Conservation (phyloP, 2,888 invertebrate species). For the Ceraclea dissimilis region DNA sequence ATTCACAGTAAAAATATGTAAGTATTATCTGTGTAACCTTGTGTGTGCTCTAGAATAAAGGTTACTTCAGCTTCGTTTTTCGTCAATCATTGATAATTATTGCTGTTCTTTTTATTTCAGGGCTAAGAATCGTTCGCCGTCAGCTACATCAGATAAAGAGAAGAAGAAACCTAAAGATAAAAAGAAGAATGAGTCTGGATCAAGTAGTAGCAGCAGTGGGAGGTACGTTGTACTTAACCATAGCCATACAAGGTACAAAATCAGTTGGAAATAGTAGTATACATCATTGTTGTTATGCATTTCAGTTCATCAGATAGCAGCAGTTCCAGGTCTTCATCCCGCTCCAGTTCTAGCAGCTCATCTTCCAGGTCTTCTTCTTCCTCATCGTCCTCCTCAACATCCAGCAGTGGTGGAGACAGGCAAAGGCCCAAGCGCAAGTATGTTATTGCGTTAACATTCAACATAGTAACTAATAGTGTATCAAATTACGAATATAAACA, state of each 20-base stretch:
- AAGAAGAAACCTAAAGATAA: slow-evolving; percentile 61
- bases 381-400: slow-evolving; percentile 51
- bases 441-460: too few relatives aligned
- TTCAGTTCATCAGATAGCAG: slow-evolving; percentile 71
- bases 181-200: slow-evolving; percentile 63
- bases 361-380: slow-evolving; percentile 52
- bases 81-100: too few relatives aligned
- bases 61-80: too few relatives aligned
- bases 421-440: slow-evolving; percentile 58
- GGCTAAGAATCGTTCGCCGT: slow-evolving; percentile 69
- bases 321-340: slow-evolving; percentile 71
- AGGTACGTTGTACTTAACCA: slow-evolving; percentile 36
- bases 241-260: too few relatives aligned
- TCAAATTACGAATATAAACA: too few relatives aligned
- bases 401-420: slow-evolving; percentile 58
- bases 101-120: slow-evolving; percentile 43
- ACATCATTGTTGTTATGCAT: too few relatives aligned
- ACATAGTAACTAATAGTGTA: too few relatives aligned
- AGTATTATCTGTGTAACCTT: too few relatives aligned
- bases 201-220: slow-evolving; percentile 72
- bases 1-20: too few relatives aligned
- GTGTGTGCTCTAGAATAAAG: too few relatives aligned
- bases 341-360: slow-evolving; percentile 61
- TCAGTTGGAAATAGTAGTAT: too few relatives aligned
- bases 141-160: slow-evolving; percentile 62